Conservation (phyloP, 2,113 vertebrate genomes). For the Poeciliopsis retropinna region DNA sequence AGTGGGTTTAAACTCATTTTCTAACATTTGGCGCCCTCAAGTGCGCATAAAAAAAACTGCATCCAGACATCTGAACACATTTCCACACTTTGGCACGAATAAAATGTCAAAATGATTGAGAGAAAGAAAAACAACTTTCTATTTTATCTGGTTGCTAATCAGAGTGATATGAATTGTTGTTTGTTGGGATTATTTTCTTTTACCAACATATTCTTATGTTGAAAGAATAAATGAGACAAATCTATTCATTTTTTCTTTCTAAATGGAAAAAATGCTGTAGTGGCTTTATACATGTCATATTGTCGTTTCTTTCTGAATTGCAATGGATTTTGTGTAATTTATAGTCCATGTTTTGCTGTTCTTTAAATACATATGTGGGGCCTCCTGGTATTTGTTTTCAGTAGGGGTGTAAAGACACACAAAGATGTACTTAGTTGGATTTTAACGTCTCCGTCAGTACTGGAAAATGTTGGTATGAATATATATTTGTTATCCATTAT, state of each 20-base stretch:
- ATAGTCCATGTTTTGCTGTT: not conserved
- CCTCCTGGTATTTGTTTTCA: not conserved
- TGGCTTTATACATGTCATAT: not conserved
- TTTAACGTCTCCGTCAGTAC: too few relatives aligned
- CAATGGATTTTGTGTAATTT: not conserved
- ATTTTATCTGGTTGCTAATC: not conserved
- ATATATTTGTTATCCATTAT: not conserved
- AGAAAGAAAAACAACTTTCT: not conserved
- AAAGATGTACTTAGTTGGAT: not conserved
- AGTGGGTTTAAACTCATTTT: not conserved
- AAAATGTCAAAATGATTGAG: not conserved
- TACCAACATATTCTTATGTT: not conserved
- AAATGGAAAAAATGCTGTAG: not conserved
- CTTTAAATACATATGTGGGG: not conserved
- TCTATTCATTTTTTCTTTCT: not conserved
- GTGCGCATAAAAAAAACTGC: constrained; percentile 26
- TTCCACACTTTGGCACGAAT: not conserved
- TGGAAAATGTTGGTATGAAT: not conserved
- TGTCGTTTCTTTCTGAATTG: constrained; percentile 6
- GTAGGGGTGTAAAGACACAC: not conserved
- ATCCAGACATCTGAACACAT: not conserved
- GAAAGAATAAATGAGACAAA: not conserved
- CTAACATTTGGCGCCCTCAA: constrained; percentile 44
- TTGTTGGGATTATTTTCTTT: not conserved
- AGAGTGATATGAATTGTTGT: not conserved